phyloP scores from a whole-genome alignment of 2,797 vertebrate species.

The Pseudomugil tenellus region DNA sequence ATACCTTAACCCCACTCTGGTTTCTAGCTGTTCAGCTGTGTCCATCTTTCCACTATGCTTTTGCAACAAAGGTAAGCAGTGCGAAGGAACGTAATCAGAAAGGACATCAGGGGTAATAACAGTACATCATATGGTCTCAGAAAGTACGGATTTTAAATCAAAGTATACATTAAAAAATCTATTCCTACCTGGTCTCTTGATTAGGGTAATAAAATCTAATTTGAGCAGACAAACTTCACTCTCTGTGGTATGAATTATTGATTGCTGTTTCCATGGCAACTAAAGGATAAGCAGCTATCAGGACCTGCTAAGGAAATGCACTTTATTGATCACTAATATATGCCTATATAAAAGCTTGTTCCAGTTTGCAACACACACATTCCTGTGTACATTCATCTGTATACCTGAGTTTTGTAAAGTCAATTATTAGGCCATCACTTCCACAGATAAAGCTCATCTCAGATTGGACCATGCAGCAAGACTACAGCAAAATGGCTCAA shows the following conservation, averaged over 20 bases:
- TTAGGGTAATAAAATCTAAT: neutral
- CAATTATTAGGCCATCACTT: neutral
- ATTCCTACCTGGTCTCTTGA: neutral
- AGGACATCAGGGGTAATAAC: neutral
- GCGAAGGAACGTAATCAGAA: neutral
- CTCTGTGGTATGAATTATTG: no score
- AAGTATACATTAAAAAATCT: neutral
- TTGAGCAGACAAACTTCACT: neutral
- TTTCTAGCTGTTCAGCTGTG: slow-evolving; percentile 65
- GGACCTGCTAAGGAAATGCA: no score
- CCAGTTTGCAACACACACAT: no score
- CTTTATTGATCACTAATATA: no score
- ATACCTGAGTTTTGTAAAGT: neutral
- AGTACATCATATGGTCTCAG: no score
- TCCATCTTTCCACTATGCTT: slow-evolving; percentile 9
- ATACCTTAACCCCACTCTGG: slow-evolving; percentile 72
- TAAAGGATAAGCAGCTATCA: no score
- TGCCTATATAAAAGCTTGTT: no score
- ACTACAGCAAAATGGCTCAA: neutral
- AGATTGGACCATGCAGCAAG: neutral
- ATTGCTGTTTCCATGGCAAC: no score
- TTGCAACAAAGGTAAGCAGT: slow-evolving; percentile 3
- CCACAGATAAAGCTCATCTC: neutral
- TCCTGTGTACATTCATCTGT: neutral
- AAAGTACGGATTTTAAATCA: no score